phyloP scores from a whole-genome alignment of 1,140 invertebrate genomes.

The Cheumatopsyche charites region DNA sequence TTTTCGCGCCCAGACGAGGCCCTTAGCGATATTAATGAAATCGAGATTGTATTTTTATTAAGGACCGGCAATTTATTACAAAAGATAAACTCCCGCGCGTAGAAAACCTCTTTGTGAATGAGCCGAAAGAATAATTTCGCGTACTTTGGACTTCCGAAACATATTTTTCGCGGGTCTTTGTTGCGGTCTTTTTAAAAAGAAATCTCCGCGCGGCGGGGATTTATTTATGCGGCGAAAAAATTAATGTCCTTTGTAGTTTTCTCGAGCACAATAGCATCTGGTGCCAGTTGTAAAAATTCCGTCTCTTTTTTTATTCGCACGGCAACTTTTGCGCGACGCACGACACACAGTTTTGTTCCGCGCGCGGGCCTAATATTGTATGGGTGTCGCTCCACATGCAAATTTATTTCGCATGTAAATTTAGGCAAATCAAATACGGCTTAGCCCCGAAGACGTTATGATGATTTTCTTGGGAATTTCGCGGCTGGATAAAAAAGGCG shows the following conservation, averaged over 20 bases:
- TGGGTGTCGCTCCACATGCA: constrained; percentile 17
- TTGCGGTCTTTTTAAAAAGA: constrained; percentile 33
- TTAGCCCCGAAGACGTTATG: constrained; percentile 31
- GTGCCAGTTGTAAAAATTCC: constrained; percentile 41
- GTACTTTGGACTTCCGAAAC: constrained; percentile 40
- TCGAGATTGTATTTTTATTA: constrained; percentile 43
- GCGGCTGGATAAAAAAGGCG: neutral
- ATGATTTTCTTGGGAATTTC: constrained; percentile 9
- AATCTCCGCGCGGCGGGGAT: constrained; percentile 34
- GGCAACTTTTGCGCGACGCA: constrained; percentile 21
- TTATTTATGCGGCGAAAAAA: constrained; percentile 42
- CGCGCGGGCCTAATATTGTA: constrained; percentile 21
- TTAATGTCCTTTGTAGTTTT: constrained; percentile 41
- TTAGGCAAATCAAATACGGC: constrained; percentile 34
- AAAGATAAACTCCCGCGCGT: constrained; percentile 34
- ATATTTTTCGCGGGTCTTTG: constrained; percentile 40
- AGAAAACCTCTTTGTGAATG: constrained; percentile 30
- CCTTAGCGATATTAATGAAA: constrained; percentile 39
- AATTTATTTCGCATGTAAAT: constrained; percentile 38
- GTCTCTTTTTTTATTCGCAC: constrained; percentile 7
- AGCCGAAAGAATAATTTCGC: constrained; percentile 37
- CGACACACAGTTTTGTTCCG: neutral
- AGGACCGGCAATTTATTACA: constrained; percentile 37
- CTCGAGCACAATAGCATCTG: constrained; percentile 40
- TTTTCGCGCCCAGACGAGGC: constrained; percentile 6